Evolutionary conservation across 1,140 invertebrate genomes (phyloP).

Genomic region (Rhizoglyphus robini): DNA sequence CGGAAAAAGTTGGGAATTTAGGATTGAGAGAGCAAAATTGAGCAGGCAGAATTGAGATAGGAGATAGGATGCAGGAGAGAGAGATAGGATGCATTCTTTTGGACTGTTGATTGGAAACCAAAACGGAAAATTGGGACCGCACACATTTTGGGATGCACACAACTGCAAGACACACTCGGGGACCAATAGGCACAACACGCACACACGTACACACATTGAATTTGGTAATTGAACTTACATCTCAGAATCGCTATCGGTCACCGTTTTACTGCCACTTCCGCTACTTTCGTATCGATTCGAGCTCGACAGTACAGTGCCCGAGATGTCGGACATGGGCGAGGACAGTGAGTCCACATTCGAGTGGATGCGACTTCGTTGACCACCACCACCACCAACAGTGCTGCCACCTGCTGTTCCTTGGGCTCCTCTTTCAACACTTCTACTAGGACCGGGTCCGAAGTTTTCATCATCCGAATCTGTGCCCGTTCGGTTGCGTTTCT

Average conservation of each 20-base stretch:
- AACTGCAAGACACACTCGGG: no score
- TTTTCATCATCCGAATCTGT: constrained; percentile 1
- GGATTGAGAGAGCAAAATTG: no score
- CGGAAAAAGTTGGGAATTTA: no score
- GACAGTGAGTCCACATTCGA: background rate
- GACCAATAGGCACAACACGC: no score
- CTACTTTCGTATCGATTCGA: background rate
- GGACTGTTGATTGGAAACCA: no score
- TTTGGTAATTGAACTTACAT: background rate
- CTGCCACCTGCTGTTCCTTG: background rate
- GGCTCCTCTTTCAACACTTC: no score
- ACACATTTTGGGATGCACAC: no score
- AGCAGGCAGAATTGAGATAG: no score
- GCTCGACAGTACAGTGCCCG: background rate
- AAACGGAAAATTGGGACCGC: no score
- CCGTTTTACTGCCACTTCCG: background rate
- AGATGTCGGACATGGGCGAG: background rate
- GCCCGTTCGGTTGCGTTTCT: background rate
- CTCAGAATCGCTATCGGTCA: constrained; percentile 12
- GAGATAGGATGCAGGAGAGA: no score
- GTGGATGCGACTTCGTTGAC: background rate
- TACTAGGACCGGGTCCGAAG: background rate
- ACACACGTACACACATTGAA: no score
- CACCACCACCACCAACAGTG: background rate
- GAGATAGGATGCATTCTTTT: no score